Evolutionary conservation across 35 echinoderm and acorn worm species (phyloP), one percentile per base, ranked within the genome.

Genomic region (Amphiura filiformis): DNA sequence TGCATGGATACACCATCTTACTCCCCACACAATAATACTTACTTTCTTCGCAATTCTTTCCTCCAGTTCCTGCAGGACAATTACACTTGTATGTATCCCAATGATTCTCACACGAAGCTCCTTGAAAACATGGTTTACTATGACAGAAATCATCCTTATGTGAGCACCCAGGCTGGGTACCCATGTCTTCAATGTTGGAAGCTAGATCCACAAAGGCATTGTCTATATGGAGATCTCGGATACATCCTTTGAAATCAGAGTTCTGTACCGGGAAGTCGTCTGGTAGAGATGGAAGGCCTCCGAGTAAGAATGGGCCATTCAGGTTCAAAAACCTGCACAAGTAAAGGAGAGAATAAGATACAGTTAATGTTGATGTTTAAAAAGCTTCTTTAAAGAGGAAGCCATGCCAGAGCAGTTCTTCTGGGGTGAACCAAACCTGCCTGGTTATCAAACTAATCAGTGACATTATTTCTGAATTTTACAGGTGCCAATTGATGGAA

Each of bases 11-110:
- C n/a, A n/a, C n/a, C n/a, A n/a, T n/a, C n/a, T n/a, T n/a, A n/a
- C n/a, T n/a, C n/a, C n/a, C n/a, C n/a, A 47, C 41, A 47, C 41
- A 47, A 47, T 17, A n/a, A 30, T 23, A 49, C 80, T 75, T 94
- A 99, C 96, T 79, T 90, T 99, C 90, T 56, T 99, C 82, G 33
- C 96, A 99, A 36, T 94, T 94, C 17, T 77, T 76, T 37, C 96
- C 96, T 28, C 87, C 83, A 81, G 39, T 89, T 14, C 93, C 90
- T 20, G 81, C 37, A 3, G 78, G 87, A 76, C 96, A 99, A 2
- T 82, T 34, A 36, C 96, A 99, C 32, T 30, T 42, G 34, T 99
- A 99, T 17, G 78, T 81, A 56, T 99, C 79, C 96, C 96, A 99
- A 31, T 91, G 87, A 75, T 57, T 87, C 35, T 84, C 61, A 65